These are phyloP conservation scores for Trematocara unimaculatum DNA, from an alignment of 2,113 vertebrate genomes.

Conservation along the genomic window DNA sequence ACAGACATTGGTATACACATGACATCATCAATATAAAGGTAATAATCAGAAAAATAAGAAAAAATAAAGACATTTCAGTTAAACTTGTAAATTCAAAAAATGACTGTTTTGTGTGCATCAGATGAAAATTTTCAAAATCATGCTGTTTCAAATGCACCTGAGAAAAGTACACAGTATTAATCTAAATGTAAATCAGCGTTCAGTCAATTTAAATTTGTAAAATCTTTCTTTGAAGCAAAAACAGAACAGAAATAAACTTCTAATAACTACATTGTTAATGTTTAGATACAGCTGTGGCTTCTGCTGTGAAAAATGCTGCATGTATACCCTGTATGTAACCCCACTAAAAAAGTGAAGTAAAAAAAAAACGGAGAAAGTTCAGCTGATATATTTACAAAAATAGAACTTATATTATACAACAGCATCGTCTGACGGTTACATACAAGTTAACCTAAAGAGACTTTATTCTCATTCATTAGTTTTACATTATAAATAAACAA, in stretches of 20 bases:
- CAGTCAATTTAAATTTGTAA: background rate
- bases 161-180: background rate
- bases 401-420: background rate
- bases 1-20: slow-evolving; percentile 13
- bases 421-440: background rate
- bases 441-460: background rate
- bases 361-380: background rate
- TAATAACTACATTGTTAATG: background rate
- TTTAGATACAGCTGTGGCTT: background rate
- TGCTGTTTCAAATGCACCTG: background rate
- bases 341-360: background rate
- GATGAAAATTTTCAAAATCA: background rate
- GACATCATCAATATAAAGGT: background rate
- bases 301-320: background rate
- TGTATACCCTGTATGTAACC: background rate
- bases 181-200: background rate
- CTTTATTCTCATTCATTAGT: background rate
- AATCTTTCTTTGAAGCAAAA: background rate
- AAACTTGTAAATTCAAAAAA: background rate
- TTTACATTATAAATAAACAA: background rate
- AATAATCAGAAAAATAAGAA: background rate
- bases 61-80: background rate
- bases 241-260: background rate
- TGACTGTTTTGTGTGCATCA: background rate
- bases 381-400: background rate